Percentiles rank a stretch among this genome's conserved stretches.
Evolutionary conservation across 2,113 vertebrate species (phyloP).

Genomic region (pig (Sus scrofa)): DNA sequence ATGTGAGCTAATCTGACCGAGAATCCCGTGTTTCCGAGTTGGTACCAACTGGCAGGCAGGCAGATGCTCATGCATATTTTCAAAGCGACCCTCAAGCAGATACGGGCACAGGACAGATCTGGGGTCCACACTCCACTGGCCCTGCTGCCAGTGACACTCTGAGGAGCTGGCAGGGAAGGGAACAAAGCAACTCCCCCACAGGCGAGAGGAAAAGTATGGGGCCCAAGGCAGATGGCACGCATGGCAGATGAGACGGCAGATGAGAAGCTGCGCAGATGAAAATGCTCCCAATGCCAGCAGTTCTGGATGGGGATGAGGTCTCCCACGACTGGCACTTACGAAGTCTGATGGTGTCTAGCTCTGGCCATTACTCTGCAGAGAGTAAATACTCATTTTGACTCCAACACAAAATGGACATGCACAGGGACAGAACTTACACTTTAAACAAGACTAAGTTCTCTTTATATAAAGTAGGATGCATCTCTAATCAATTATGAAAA

Average conservation of each 20-base stretch:
- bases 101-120: neutral
- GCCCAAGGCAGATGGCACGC: neutral
- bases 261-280: slow-evolving; percentile 68
- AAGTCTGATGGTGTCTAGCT: slow-evolving; percentile 73
- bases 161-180: neutral
- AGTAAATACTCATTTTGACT: slow-evolving; percentile 68
- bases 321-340: slow-evolving; percentile 56
- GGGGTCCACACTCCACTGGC: slow-evolving; percentile 54
- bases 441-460: slow-evolving; percentile 28
- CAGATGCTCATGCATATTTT: neutral
- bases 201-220: slow-evolving; percentile 61
- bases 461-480: neutral
- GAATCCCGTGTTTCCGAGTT: slow-evolving; percentile 19
- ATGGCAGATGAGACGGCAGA: neutral
- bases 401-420: slow-evolving; percentile 31
- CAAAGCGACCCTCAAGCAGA: neutral
- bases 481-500: slow-evolving; percentile 22
- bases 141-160: neutral
- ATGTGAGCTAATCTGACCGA: neutral
- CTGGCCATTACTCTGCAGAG: slow-evolving; percentile 18
- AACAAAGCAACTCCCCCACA: slow-evolving; percentile 9
- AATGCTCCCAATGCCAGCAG: slow-evolving; percentile 50
- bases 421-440: neutral
- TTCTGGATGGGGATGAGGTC: slow-evolving; percentile 49
- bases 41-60: neutral